Base-by-base conservation (phyloP, 2,113 vertebrate genomes). In the Salvelinus alpinus region DNA sequence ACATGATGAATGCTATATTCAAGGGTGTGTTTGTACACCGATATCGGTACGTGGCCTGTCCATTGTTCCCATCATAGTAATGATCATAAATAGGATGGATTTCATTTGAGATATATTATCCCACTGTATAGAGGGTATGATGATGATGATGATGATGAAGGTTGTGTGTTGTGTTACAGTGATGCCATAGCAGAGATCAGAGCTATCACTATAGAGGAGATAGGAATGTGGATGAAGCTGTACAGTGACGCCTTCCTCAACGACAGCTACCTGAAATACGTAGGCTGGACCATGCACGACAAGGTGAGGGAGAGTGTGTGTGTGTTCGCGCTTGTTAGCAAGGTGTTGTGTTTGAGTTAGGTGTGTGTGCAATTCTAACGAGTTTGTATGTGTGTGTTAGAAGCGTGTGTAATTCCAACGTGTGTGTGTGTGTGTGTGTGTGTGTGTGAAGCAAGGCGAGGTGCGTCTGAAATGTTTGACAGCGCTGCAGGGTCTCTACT, bases 1-100 rank as follows among this genome's bases (percentile, higher is more conserved):
- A 99, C 90, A 99, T 99, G 97, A 99, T 99, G 98, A 99, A 99
- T 89, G 98, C 98, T 81, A 99, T 99, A 93, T 99, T 99, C 94
- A 99, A 99, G 94, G 98, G 98, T 86, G 97, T 99, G 84, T 99
- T 99, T 92, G 96, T 99, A 90, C 98, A 99, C 88, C 92, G 98
- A 94, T 99, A 99, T 88, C 93, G 98, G 98, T 99, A 95, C 85
- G 94, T 86, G 20, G 14, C 73, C 22, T 24, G 62, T 64, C 6
- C n/a, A 11, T 25, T 29, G 64, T 31, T 31, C 29, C 3, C 16
- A 54, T 54, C 16, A 54, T 18, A 54, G 16, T 5, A 18, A 54
- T 54, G 14, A 54, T 54, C 51, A 54, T 44, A 44, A 9, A 38
- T 38, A 2, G 38, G 38, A 38, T 38, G 38, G 7, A 38, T 38